Conservation (phyloP, 2,888 invertebrate genomes). For the Andrena trimmerana region DNA sequence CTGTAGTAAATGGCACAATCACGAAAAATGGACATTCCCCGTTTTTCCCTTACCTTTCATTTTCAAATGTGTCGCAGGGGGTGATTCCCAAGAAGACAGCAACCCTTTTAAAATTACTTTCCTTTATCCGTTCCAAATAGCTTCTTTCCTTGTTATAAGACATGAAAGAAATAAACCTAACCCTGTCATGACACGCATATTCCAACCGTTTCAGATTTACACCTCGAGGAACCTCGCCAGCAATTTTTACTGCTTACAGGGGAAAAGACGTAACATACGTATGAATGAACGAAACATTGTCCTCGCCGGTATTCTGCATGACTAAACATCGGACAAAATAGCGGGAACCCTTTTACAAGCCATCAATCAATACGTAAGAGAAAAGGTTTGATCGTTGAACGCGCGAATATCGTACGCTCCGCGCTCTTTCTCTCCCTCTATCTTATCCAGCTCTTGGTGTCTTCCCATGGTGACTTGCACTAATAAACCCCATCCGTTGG, state of each 20-base stretch:
- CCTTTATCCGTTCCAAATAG: not conserved
- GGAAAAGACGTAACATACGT: constrained; percentile 12
- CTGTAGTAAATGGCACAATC: too few species aligned
- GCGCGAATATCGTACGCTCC: constrained; percentile 45
- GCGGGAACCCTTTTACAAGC: constrained; percentile 81
- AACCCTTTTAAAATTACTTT: too few species aligned
- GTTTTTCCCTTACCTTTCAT: too few species aligned
- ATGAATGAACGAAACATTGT: constrained; percentile 50
- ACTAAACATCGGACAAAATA: constrained; percentile 77
- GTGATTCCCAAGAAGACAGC: too few species aligned
- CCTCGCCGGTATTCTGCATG: constrained; percentile 78
- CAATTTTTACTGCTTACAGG: constrained; percentile 41
- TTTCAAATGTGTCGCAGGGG: too few species aligned
- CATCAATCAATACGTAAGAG: constrained; percentile 81
- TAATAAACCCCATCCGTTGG: constrained; percentile 74
- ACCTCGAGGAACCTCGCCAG: not conserved
- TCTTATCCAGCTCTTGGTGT: constrained; percentile 55
- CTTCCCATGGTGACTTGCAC: constrained; percentile 82
- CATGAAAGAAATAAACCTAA: not conserved
- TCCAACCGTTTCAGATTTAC: constrained; percentile 14
- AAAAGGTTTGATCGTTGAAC: constrained; percentile 73
- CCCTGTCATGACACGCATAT: not conserved
- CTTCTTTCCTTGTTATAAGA: not conserved
- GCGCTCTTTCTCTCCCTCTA: constrained; percentile 22
- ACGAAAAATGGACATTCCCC: too few species aligned